Percentiles rank a stretch among this genome's conserved stretches.
phyloP scores from a whole-genome alignment of 2,797 vertebrate genomes.

The Muscicapa striata region DNA sequence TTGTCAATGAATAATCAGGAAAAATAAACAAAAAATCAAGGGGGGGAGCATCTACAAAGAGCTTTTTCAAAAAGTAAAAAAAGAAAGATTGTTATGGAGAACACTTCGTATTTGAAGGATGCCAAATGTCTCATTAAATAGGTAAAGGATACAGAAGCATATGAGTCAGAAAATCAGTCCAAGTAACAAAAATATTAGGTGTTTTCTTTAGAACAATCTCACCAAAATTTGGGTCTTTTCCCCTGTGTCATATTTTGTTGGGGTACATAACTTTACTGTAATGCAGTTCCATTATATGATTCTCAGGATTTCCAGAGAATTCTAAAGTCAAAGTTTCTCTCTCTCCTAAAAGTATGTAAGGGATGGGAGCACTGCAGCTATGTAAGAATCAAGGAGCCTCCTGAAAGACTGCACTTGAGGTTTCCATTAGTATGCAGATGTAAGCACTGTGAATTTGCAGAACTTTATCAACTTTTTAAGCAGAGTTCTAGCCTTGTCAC shows the following conservation, averaged over 20 bases:
- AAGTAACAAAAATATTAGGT: background rate
- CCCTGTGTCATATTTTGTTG: background rate
- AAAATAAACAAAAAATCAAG: background rate
- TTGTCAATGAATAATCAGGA: background rate
- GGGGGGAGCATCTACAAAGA: background rate
- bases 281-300: background rate
- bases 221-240: background rate
- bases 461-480: background rate
- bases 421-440: background rate
- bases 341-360: background rate
- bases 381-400: background rate
- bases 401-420: background rate
- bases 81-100: background rate
- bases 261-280: background rate
- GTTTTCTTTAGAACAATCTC: background rate
- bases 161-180: background rate
- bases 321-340: background rate
- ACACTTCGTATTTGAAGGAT: background rate
- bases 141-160: background rate
- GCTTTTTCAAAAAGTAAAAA: background rate
- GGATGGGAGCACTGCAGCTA: background rate
- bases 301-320: background rate
- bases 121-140: background rate
- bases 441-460: background rate
- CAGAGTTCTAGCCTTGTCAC: background rate